Base-by-base conservation (phyloP, 2,797 vertebrate species). In the Characodon lateralis region DNA sequence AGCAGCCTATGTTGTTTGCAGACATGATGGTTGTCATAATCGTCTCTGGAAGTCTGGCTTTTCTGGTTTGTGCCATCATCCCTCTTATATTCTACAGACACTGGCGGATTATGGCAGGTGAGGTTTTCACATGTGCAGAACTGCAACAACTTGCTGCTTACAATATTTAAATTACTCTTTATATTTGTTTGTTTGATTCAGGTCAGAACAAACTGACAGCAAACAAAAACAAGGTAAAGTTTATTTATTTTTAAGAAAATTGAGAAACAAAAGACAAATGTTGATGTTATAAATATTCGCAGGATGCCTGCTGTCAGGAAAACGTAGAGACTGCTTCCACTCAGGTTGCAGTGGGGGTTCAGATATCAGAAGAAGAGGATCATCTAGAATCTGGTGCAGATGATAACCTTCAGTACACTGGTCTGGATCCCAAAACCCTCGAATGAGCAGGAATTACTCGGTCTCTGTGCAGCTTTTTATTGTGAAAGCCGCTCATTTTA, bases 51-150 rank as follows among this genome's bases (percentile, higher is more conserved):
- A 93, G 87, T 58, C 72, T 94, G 86, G 94, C 93, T 58, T 77
- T 92, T 61, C 77, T 94, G 70, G 93, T 94, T n/a, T 94, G 91
- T 79, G 90, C 94, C 31, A 59, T 93, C 10, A 94, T 94, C 41
- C 93, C 93, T 39, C 74, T 91, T 0, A 89, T 94, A 59, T 92
- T 94, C 78, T 94, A 87, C 18, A 66, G 83, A 78, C 81, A 82
- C 76, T 92, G 89, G 88, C 73, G 59, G 46, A 88, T 74, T 22
- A 85, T 69, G 24, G 69, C 43, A 7, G 91, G 92, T 93, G 71
- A 86, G 73, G n/a, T n/a, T 5, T 5, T 26, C 3, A 59, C 39
- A 61, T 26, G 16, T 2, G 3, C 28, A 20, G 6, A 43, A 68
- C 24, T 26, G 5, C 14, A 12, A 71, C 12, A 10, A 3, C 24